Percentiles rank a stretch among this genome's conserved stretches.
Evolutionary conservation across 2,113 vertebrate genomes (phyloP).

Genomic region (Microtus pennsylvanicus): DNA sequence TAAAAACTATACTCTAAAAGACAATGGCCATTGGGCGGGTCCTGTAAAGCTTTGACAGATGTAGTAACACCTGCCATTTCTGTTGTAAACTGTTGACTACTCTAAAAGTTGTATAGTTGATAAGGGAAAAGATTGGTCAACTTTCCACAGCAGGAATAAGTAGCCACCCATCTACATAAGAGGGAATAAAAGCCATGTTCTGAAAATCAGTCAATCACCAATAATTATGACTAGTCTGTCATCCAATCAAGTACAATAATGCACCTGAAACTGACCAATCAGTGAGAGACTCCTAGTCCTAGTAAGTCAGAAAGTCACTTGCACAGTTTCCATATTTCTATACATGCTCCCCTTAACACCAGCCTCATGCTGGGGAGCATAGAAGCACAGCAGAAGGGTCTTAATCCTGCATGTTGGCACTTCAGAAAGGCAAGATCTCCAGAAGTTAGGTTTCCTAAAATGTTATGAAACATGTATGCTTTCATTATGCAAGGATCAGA

Average conservation of each 20-base stretch:
- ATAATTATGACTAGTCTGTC: background rate
- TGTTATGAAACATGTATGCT: background rate
- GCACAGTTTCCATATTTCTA: background rate
- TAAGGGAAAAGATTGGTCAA: background rate
- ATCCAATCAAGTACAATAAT: background rate
- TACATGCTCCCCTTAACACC: background rate
- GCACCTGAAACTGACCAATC: background rate
- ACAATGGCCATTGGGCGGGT: background rate
- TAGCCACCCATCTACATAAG: background rate
- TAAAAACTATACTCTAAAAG: background rate
- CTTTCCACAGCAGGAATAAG: background rate
- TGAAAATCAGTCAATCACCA: background rate
- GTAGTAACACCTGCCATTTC: background rate
- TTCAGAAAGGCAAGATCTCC: background rate
- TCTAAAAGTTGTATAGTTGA: background rate
- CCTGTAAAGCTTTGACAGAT: background rate
- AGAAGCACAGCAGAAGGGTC: too few species aligned
- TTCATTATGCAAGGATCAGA: background rate
- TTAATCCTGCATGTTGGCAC: background rate
- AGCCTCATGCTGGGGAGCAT: background rate
- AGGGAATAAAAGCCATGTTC: background rate
- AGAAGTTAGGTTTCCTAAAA: background rate
- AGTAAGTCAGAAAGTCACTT: background rate
- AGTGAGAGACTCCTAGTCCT: background rate
- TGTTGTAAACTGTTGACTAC: background rate